A percentile compares a stretch with the other conserved stretches of the same genome.
These are phyloP conservation scores for Gymnogyps californianus DNA, from an alignment of 2,113 vertebrate genomes.

Conservation along the genomic window DNA sequence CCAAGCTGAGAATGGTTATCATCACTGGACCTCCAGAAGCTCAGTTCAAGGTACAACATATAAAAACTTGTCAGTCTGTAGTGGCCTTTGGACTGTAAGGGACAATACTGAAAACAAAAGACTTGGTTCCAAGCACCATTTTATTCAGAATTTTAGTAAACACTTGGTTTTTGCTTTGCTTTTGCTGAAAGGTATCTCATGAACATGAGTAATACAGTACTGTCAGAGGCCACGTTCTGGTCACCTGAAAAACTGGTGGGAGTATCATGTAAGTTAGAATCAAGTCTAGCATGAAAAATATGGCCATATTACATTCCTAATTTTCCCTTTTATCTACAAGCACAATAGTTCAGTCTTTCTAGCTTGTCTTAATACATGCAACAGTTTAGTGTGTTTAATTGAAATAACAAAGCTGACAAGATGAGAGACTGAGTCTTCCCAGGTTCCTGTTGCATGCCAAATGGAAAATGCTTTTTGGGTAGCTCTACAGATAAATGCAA, in stretches of 20 bases:
- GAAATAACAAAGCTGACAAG: neutral
- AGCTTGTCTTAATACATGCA: neutral
- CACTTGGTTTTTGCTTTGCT: neutral
- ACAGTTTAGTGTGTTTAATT: neutral
- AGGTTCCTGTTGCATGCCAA: neutral
- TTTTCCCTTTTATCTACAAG: neutral
- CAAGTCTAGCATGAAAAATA: neutral
- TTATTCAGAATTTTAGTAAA: neutral
- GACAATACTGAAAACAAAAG: neutral
- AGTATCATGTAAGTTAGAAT: neutral
- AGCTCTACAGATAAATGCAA: neutral
- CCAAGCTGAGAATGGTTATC: constrained; percentile 95
- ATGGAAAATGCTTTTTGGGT: neutral
- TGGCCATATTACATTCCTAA: neutral
- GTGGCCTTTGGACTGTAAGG: neutral
- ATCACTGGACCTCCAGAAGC: constrained; percentile 96
- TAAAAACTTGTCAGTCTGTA: neutral
- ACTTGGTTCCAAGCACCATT: neutral
- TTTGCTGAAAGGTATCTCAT: neutral
- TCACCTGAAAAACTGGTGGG: neutral
- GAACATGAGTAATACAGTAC: neutral
- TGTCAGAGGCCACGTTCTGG: neutral
- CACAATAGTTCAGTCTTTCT: neutral
- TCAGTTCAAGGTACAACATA: constrained; percentile 91
- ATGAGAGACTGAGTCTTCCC: neutral